Conservation (phyloP, 2,113 vertebrate genomes). For the Cyphomyrus discorhynchus region DNA sequence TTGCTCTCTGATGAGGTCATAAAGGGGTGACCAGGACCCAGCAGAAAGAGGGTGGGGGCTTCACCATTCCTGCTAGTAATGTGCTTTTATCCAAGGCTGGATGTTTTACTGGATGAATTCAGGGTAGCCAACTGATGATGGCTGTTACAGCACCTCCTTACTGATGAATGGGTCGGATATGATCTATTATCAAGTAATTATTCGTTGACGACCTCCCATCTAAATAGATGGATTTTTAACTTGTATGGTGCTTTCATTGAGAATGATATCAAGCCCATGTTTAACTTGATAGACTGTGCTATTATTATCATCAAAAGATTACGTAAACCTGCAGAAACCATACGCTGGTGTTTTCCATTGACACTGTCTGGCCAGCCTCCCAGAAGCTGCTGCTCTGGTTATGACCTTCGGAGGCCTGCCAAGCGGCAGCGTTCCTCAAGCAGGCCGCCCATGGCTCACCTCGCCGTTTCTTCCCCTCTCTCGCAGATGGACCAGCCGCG, state of each 20-base stretch:
- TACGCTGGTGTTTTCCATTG: not conserved
- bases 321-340: not conserved
- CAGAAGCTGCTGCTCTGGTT: not conserved
- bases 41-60: not conserved
- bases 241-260: not conserved
- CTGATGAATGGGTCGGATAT: not conserved
- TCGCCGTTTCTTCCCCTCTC: not conserved
- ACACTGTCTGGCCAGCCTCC: not conserved
- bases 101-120: not conserved
- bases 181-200: not conserved
- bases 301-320: not conserved
- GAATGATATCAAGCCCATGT: not conserved
- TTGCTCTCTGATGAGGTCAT: not conserved
- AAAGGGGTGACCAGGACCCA: not conserved
- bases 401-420: not conserved
- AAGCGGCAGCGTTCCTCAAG: not conserved
- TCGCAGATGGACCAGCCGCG: constrained; percentile 83
- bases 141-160: not conserved
- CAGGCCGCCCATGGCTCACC: not conserved
- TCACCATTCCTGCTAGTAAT: not conserved
- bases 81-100: not conserved
- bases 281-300: not conserved
- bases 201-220: not conserved
- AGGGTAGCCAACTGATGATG: not conserved
- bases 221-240: not conserved